These are phyloP conservation scores for Agrochola circellaris DNA, from an alignment of 2,888 invertebrate species.

Conservation along the genomic window DNA sequence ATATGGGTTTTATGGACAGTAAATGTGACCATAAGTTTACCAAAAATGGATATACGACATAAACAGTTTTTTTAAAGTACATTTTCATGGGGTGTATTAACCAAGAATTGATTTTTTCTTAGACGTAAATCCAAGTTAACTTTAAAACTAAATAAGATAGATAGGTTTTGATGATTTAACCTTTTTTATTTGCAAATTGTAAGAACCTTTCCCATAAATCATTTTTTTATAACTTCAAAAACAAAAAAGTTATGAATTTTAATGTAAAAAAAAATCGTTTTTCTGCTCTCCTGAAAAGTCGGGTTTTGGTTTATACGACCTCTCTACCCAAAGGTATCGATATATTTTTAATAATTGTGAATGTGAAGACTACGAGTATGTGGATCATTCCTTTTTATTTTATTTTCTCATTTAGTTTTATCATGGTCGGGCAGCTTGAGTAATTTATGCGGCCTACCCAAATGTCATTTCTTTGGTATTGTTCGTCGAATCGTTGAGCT, in stretches of 20 bases:
- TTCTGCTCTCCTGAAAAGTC: slow-evolving; percentile 7
- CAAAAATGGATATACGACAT: slow-evolving; percentile 18
- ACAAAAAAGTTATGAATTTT: slow-evolving; percentile 14
- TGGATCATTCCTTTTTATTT: no score
- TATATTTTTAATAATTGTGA: no score
- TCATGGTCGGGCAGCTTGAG: no score
- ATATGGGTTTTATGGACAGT: neutral
- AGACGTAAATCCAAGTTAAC: no score
- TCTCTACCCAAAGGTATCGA: slow-evolving; percentile 5
- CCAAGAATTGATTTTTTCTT: no score
- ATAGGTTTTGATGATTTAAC: neutral
- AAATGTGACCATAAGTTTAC: slow-evolving; percentile 43
- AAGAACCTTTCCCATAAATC: slow-evolving; percentile 21
- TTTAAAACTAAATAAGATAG: slow-evolving; percentile 34
- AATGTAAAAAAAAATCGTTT: slow-evolving; percentile 6
- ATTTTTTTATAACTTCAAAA: slow-evolving; percentile 32
- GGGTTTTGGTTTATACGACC: slow-evolving; percentile 7
- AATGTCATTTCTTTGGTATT: no score
- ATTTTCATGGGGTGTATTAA: slow-evolving; percentile 15
- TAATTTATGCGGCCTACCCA: no score
- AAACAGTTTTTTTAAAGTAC: neutral
- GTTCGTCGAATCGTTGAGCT: no score
- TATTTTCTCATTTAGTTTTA: no score
- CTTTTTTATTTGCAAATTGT: slow-evolving; percentile 27
- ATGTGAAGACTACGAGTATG: no score